These are phyloP conservation scores for Platorchestia sp. DNA, from an alignment of 1,140 invertebrate species.

Conservation along the genomic window DNA sequence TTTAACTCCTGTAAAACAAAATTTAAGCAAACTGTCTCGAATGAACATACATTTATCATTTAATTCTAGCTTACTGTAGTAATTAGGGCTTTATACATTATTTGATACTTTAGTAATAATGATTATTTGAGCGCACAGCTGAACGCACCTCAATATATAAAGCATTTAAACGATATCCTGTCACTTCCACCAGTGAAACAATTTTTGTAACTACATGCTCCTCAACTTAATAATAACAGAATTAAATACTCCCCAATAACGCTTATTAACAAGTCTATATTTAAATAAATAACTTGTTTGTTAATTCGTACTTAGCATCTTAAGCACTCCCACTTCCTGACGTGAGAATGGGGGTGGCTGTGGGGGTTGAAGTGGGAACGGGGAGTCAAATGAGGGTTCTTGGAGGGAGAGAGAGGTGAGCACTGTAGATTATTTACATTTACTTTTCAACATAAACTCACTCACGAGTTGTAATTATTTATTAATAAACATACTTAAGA, in stretches of 20 bases:
- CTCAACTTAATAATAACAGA: background rate
- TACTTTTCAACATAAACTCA: slow-evolving; percentile 1
- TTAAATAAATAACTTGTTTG: background rate
- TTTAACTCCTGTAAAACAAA: background rate
- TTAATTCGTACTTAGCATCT: slow-evolving; percentile 1
- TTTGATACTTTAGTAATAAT: background rate
- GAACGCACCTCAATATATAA: background rate
- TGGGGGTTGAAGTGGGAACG: slow-evolving; percentile 16
- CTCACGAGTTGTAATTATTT: background rate
- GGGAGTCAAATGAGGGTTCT: slow-evolving; percentile 20
- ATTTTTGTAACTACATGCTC: background rate
- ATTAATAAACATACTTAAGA: background rate
- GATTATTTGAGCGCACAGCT: background rate
- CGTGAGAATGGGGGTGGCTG: slow-evolving; percentile 10
- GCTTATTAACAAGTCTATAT: background rate
- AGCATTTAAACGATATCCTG: background rate
- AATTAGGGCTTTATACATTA: background rate
- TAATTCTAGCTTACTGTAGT: background rate
- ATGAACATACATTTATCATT: background rate
- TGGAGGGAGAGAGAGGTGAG: slow-evolving; percentile 1
- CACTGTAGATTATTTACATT: slow-evolving; percentile 44
- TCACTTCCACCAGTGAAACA: background rate
- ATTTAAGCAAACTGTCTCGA: background rate
- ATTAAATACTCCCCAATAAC: background rate
- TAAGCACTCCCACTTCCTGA: slow-evolving; percentile 28